These are phyloP conservation scores for Pachyramphus minor DNA, from an alignment of 2,113 vertebrate species.

Conservation along the genomic window DNA sequence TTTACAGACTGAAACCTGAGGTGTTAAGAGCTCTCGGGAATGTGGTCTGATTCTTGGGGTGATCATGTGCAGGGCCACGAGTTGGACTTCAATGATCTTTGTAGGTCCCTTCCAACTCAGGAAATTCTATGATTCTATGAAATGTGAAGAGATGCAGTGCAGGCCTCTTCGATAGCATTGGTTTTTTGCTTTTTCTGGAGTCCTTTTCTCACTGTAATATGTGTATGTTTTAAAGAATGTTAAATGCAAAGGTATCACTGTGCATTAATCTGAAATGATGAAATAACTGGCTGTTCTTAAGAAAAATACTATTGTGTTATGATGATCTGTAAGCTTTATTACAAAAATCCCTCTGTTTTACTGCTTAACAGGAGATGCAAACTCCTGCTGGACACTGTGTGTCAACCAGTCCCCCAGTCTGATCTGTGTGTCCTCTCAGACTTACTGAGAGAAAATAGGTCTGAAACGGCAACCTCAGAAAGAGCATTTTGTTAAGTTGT, in stretches of 20 bases:
- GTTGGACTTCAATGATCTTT: background rate
- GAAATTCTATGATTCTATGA: background rate
- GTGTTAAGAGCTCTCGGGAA: background rate
- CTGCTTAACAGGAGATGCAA: background rate
- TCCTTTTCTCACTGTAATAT: background rate
- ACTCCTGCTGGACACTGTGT: background rate
- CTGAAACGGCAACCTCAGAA: background rate
- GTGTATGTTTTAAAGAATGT: background rate
- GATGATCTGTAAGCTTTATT: background rate
- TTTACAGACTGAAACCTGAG: background rate
- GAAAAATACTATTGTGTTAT: background rate
- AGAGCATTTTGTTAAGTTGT: background rate
- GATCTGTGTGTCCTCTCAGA: background rate
- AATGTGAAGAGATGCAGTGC: background rate
- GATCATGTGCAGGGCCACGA: background rate
- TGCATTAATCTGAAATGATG: background rate
- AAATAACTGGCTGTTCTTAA: background rate
- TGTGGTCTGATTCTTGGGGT: background rate
- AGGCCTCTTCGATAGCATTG: background rate
- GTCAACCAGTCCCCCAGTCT: background rate
- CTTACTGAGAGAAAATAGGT: background rate
- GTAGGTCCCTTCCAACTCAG: background rate
- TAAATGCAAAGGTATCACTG: background rate
- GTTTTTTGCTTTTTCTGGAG: background rate
- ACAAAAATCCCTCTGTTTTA: background rate